Evolutionary conservation across 2,888 invertebrate genomes (phyloP).

Genomic region (Hermodice carunculata): DNA sequence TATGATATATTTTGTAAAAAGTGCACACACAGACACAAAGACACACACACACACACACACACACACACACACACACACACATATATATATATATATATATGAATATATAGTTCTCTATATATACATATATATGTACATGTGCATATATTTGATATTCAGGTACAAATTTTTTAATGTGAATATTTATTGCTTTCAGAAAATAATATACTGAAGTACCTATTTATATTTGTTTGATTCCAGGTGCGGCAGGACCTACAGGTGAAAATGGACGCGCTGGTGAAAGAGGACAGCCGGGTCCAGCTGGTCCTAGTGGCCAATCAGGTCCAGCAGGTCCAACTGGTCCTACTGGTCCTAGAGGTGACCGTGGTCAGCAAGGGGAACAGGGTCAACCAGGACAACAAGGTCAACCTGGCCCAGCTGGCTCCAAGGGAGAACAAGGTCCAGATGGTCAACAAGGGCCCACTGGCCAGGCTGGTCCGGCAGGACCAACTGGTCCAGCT

Average conservation of each 20-base stretch:
- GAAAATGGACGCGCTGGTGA: neutral
- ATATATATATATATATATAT: too few species aligned
- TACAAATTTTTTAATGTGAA: too few species aligned
- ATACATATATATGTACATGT: too few species aligned
- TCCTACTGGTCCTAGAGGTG: conserved; percentile 21
- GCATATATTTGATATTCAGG: too few species aligned
- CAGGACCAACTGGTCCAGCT: conserved; percentile 70
- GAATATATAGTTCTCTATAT: too few species aligned
- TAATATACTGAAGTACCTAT: neutral
- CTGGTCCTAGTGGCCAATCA: conserved; percentile 21
- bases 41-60: too few species aligned
- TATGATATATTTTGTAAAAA: too few species aligned
- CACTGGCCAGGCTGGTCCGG: conserved; percentile 21
- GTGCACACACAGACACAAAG: too few species aligned
- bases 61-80: too few species aligned
- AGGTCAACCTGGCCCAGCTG: conserved; percentile 12
- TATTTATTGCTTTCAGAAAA: neutral
- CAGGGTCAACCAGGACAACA: conserved; percentile 50
- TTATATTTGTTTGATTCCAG: neutral
- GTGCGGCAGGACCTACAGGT: conserved; percentile 8
- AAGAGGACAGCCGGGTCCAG: conserved; percentile 20
- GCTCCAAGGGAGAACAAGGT: conserved; percentile 17
- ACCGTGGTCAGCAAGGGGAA: conserved; percentile 11
- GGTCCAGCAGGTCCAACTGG: too few species aligned
- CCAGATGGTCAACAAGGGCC: conserved; percentile 18